Base-by-base conservation (phyloP, 2,888 invertebrate genomes). In the Acrobasis repandana region DNA sequence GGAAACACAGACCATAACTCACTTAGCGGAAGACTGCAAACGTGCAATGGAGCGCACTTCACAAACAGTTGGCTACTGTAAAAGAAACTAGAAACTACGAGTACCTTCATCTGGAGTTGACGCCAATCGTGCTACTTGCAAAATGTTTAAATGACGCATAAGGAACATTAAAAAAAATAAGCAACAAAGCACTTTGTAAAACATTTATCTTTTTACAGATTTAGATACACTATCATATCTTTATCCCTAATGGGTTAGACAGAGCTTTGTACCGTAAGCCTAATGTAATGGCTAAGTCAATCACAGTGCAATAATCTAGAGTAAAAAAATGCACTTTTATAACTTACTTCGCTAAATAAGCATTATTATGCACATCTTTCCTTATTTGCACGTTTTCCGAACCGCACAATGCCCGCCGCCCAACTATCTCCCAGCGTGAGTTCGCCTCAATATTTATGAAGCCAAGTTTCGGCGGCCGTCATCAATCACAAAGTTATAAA, bases 401-500 rank as follows among this genome's bases (percentile, higher is more conserved):
- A 43, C n/a, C 14, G 43, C 1, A 43, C 43, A n/a, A 43, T 43
- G 1, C 6, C 14, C 14, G n/a, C 3, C 14, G 5, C 43, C 43
- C 43, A 86, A 90, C 89, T 88, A 90, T 81, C 77, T 75, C 86
- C 49, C 87, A 82, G 83, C 81, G 75, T 83, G 88, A 86, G 79
- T 78, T 73, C 73, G 73, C 72, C 85, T 88, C 88, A 90, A 92
- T 92, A 92, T 92, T 90, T 92, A 92, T 92, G 90, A 91, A 91
- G 84, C 83, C 64, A 83, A 89, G 76, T 86, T 83, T 78, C 71
- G 72, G 70, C 83, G 80, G 83, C 86, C 89, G 80, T 88, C 92
- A 92, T 92, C 92, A 92, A 92, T 92, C 92, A 91, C 88, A 87
- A 90, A 92, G 90, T 92, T 92, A 91, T 92, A 92, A 91, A 92